A percentile compares a stretch with the other conserved stretches of the same genome.
phyloP scores from a whole-genome alignment of 2,888 invertebrate species.

The Rutpela maculata region DNA sequence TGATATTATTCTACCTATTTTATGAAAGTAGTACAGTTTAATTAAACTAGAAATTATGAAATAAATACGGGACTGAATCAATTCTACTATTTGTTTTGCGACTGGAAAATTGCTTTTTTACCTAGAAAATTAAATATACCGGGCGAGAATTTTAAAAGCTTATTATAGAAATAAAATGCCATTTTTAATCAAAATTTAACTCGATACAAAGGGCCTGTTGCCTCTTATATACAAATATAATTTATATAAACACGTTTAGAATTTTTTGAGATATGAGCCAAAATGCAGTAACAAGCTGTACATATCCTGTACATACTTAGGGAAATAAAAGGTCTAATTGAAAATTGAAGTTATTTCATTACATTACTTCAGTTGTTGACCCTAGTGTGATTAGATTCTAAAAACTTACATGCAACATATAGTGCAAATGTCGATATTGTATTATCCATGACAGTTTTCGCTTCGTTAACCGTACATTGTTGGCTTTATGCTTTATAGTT shows the following conservation, averaged over 20 bases:
- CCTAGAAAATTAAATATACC: no score
- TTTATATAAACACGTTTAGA: no score
- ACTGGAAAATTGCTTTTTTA: background rate
- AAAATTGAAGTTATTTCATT: background rate
- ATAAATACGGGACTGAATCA: conserved; percentile 3
- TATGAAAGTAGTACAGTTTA: conserved; percentile 23
- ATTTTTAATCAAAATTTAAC: no score
- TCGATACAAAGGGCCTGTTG: no score
- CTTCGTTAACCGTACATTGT: conserved; percentile 10
- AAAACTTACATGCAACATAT: conserved; percentile 10
- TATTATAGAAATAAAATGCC: no score
- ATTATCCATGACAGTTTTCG: conserved; percentile 1
- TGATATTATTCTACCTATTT: conserved; percentile 21
- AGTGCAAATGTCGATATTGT: conserved; percentile 19
- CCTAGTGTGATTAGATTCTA: background rate
- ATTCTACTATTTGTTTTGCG: background rate
- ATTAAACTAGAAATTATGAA: conserved; percentile 20
- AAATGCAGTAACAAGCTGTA: no score
- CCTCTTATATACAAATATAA: no score
- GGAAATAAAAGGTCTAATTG: no score
- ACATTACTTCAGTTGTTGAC: conserved; percentile 11
- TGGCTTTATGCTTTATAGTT: conserved; percentile 12
- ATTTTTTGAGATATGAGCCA: no score
- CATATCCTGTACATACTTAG: no score
- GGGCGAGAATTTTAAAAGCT: no score